A percentile compares a stretch with the other conserved stretches of the same genome.
These are phyloP conservation scores for Chaunax sp. DNA, from an alignment of 2,797 vertebrate genomes.

Conservation along the genomic window DNA sequence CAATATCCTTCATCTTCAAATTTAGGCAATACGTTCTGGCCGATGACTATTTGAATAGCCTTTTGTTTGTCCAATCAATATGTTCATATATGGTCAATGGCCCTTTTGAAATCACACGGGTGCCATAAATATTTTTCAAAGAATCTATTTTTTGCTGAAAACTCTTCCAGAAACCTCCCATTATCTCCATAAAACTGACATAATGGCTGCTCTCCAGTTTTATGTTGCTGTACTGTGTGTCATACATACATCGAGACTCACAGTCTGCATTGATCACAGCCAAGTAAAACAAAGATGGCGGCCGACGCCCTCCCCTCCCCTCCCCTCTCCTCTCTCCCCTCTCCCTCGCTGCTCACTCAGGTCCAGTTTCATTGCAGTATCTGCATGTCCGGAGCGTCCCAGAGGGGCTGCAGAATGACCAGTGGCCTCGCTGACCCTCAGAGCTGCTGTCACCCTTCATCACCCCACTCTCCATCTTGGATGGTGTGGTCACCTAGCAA, in stretches of 20 bases:
- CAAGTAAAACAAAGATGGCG: conserved; percentile 52
- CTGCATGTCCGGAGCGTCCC: conserved; percentile 80
- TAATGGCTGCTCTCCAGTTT: conserved; percentile 35
- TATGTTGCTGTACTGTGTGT: conserved; percentile 8
- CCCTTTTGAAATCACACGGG: conserved; percentile 45
- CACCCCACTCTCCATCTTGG: conserved; percentile 87
- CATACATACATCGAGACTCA: conserved; percentile 27
- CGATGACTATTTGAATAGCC: conserved; percentile 64
- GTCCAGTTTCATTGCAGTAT: conserved; percentile 79
- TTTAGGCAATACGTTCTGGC: conserved; percentile 63
- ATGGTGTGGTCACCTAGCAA: conserved; percentile 90
- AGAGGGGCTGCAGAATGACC: conserved; percentile 83
- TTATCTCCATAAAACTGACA: conserved; percentile 37
- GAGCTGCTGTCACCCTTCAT: conserved; percentile 85
- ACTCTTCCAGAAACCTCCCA: conserved; percentile 24
- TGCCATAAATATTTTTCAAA: conserved; percentile 53
- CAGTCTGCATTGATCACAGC: conserved; percentile 43
- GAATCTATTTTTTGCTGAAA: conserved; percentile 36
- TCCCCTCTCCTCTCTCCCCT: conserved; percentile 10
- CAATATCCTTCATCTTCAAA: conserved; percentile 46
- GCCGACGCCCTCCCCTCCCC: neutral
- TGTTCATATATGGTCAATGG: conserved; percentile 65
- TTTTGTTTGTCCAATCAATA: conserved; percentile 74
- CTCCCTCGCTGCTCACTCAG: conserved; percentile 33
- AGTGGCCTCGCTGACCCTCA: conserved; percentile 82